A percentile compares a stretch with the other conserved stretches of the same genome.
Evolutionary conservation across 1,140 invertebrate genomes (phyloP).

Genomic region (Maconellicoccus hirsutus): DNA sequence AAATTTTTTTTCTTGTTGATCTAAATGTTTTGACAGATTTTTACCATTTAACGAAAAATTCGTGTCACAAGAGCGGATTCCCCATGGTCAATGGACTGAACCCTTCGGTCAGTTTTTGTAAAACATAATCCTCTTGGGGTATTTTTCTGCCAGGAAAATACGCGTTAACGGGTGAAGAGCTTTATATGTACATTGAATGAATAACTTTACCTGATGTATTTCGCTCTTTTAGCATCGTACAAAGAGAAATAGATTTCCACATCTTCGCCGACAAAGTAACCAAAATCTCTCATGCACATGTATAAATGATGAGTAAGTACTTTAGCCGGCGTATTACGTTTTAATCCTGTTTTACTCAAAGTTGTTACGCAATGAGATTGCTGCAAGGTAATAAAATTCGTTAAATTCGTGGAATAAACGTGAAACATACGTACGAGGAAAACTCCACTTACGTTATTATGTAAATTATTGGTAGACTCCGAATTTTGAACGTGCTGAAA

Average conservation of each 20-base stretch:
- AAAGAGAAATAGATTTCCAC: slow-evolving; percentile 78
- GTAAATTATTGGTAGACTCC: neutral
- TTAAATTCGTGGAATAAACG: neutral
- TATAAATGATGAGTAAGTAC: slow-evolving; percentile 69
- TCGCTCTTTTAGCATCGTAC: slow-evolving; percentile 59
- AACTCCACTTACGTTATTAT: neutral
- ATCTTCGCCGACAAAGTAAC: slow-evolving; percentile 72
- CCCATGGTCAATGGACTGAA: too few relatives aligned
- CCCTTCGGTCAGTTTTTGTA: too few relatives aligned
- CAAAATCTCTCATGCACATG: slow-evolving; percentile 78
- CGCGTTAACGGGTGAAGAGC: too few relatives aligned
- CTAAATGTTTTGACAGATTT: too few relatives aligned
- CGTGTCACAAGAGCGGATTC: too few relatives aligned
- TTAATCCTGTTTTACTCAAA: neutral
- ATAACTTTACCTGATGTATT: slow-evolving; percentile 44
- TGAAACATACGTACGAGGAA: neutral
- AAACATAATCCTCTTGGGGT: too few relatives aligned
- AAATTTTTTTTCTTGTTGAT: too few relatives aligned
- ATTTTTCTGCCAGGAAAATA: too few relatives aligned
- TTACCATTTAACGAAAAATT: too few relatives aligned
- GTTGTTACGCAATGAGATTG: neutral
- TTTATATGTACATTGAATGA: too few relatives aligned
- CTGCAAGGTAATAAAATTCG: neutral
- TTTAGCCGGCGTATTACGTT: slow-evolving; percentile 51
- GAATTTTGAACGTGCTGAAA: slow-evolving; percentile 3